A percentile compares a stretch with the other conserved stretches of the same genome.
phyloP scores from a whole-genome alignment of 2,797 vertebrate genomes.

The Pitangus sulphuratus region DNA sequence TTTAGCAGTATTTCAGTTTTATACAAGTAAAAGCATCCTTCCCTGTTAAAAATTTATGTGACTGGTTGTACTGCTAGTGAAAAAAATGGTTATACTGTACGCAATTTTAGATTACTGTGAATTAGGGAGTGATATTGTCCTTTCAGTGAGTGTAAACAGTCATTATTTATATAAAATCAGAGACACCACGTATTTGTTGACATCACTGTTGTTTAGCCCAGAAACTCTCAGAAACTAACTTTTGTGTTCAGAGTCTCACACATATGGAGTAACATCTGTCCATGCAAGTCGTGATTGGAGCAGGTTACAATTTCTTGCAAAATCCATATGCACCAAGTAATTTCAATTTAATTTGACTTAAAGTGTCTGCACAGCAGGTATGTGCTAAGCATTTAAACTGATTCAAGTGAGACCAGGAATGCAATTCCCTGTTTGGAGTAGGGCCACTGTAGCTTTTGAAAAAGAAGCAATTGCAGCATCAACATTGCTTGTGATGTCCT shows the following conservation, averaged over 20 bases:
- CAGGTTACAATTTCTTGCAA: neutral
- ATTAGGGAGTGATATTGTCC: neutral
- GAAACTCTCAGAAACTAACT: neutral
- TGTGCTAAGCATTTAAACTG: neutral
- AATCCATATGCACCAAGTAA: neutral
- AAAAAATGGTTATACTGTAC: neutral
- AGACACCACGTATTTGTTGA: neutral
- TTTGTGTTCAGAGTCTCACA: neutral
- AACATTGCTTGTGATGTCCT: accelerated
- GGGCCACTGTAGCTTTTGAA: neutral
- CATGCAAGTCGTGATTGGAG: neutral
- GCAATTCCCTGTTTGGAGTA: neutral
- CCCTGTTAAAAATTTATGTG: neutral
- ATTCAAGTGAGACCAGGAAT: neutral
- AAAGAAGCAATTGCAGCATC: neutral
- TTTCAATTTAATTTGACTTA: neutral
- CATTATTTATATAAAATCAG: neutral
- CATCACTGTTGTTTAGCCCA: neutral
- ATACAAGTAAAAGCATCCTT: neutral
- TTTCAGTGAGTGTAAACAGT: neutral
- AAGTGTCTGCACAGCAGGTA: neutral
- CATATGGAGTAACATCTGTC: accelerated
- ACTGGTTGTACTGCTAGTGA: neutral
- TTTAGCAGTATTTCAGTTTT: neutral
- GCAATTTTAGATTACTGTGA: neutral